Base-by-base conservation (phyloP, 2,797 vertebrate species). In the Micromesistius poutassou region DNA sequence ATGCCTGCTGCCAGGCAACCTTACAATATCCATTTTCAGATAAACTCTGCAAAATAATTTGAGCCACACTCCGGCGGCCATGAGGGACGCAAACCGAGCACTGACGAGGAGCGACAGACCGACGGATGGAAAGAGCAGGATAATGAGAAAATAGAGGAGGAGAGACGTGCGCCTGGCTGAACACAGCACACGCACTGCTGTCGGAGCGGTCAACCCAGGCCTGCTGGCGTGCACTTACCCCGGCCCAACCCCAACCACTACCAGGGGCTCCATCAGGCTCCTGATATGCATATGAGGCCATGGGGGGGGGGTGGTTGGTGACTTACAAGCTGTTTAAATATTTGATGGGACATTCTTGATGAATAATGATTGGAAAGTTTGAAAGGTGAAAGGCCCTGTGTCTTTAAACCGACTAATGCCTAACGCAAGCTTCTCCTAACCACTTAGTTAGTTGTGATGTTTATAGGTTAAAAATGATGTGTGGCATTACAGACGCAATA, bases 31-130 rank as follows among this genome's bases (percentile, higher is more conserved):
- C 70, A 83, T 82, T 46, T 84, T 84, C 81, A 62, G 79, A 83
- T 83, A 84, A 73, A 36, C 80, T 82, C 76, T 74, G 85, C 78
- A 73, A 87, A 90, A 89, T 90, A 91, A 91, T 89, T 86, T 89
- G 83, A 88, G 73, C 31, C 79, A 74, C 80, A 82, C 78, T 86
- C 79, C 77, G 81, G 76, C 83, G 76, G 73, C 72, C 38, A 71
- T 78, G 76, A 82, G 79, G 76, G 87, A 80, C 75, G 77, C 35
- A 16, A 83, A 78, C 46, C 14, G 46, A 50, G 46, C 0, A 4
- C 46, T 19, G 46, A 50, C 46, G 19, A 50, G 46, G 46, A 50
- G 46, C 46, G 16, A 50, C 46, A 50, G 46, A 50, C 46, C 16
- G 83, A 83, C 76, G 71, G 73, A 76, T 71, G 81, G 79, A 70